These are phyloP conservation scores for Margarornis squamiger DNA, from an alignment of 2,797 vertebrate genomes.

Conservation along the genomic window DNA sequence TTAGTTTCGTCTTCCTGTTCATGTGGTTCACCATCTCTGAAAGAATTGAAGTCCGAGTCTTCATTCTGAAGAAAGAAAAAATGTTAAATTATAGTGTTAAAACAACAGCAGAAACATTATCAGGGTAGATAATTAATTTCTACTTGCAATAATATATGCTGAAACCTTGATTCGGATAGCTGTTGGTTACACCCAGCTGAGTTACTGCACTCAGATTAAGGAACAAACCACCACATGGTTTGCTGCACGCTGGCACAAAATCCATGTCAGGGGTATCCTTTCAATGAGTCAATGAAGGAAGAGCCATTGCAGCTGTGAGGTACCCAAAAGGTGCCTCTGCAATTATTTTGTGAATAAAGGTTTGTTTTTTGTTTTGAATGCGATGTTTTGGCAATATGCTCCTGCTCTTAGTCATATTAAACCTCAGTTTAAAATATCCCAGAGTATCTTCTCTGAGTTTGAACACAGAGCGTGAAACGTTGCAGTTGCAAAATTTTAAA, in stretches of 20 bases:
- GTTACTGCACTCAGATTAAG: background rate
- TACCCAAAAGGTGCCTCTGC: background rate
- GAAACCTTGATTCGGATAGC: background rate
- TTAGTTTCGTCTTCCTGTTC: background rate
- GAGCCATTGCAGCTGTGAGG: background rate
- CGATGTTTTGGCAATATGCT: background rate
- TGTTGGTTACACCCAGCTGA: conserved; percentile 5
- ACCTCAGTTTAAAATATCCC: background rate
- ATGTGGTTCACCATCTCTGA: background rate
- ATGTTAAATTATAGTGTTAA: background rate
- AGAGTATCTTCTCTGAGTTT: background rate
- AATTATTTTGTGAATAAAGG: background rate
- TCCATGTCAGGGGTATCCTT: background rate
- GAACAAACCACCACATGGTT: background rate
- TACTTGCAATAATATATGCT: background rate
- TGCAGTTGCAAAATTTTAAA: background rate
- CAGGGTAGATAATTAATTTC: background rate
- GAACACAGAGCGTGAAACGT: accelerated
- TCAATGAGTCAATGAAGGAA: background rate
- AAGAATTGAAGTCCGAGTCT: background rate
- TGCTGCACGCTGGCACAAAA: background rate
- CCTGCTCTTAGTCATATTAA: background rate
- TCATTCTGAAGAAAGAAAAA: conserved; percentile 8
- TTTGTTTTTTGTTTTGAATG: background rate
- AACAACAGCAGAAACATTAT: background rate